These are phyloP conservation scores for Pterophyllum scalare DNA, from an alignment of 2,113 vertebrate genomes.

Conservation along the genomic window DNA sequence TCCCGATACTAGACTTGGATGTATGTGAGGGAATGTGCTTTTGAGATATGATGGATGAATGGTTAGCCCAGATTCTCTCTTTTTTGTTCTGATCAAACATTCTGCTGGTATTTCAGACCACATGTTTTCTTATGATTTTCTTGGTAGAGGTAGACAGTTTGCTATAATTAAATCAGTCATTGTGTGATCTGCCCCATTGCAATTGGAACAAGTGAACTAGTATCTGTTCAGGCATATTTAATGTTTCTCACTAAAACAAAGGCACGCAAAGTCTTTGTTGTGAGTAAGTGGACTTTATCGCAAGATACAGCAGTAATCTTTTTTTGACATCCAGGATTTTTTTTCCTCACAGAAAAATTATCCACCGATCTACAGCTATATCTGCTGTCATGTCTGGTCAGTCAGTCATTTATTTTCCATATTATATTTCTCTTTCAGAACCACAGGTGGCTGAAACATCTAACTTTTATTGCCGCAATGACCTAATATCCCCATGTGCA, in stretches of 20 bases:
- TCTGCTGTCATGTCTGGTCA: constrained; percentile 29
- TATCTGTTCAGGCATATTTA: constrained; percentile 36
- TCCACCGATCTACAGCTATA: constrained; percentile 5
- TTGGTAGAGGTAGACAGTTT: constrained; percentile 11
- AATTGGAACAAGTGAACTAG: constrained; percentile 16
- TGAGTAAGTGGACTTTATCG: background rate
- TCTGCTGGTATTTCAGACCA: constrained; percentile 49
- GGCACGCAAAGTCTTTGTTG: background rate
- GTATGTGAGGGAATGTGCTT: constrained; percentile 46
- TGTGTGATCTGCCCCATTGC: constrained; percentile 16
- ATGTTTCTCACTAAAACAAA: background rate
- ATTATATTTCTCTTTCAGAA: constrained; percentile 11
- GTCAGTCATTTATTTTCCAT: constrained; percentile 49
- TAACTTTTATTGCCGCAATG: constrained; percentile 46
- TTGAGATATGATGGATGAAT: constrained; percentile 59
- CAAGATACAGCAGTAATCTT: background rate
- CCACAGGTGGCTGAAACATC: constrained; percentile 29
- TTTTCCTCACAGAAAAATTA: constrained; percentile 11
- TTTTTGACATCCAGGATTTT: background rate
- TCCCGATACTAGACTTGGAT: constrained; percentile 18
- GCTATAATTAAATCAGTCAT: constrained; percentile 46
- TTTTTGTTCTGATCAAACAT: constrained; percentile 42
- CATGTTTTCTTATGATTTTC: constrained; percentile 50
- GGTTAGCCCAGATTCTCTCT: constrained; percentile 38
- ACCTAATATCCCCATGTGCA: constrained; percentile 38